phyloP scores from a whole-genome alignment of 2,113 vertebrate species.

The Tautogolabrus adspersus region DNA sequence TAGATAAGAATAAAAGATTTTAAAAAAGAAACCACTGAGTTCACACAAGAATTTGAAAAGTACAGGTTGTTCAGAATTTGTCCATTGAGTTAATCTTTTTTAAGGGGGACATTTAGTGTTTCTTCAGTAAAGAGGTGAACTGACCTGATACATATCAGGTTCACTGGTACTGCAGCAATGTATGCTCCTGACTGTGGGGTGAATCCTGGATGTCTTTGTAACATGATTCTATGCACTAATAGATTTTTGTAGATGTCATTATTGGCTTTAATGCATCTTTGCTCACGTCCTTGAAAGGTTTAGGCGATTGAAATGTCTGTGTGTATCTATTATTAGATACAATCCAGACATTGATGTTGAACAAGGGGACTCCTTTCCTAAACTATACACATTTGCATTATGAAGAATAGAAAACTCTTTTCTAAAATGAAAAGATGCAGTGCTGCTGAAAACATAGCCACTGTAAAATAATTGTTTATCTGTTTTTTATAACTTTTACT shows the following conservation, averaged over 20 bases:
- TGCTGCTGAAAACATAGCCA: not conserved
- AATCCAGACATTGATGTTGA: not conserved
- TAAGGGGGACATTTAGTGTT: too few relatives aligned
- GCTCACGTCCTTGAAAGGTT: not conserved
- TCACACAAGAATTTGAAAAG: not conserved
- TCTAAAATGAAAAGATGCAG: not conserved
- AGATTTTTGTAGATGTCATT: not conserved
- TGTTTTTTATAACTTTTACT: not conserved
- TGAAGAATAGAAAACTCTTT: not conserved
- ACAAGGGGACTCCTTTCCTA: not conserved
- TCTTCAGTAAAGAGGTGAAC: not conserved
- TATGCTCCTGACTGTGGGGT: not conserved
- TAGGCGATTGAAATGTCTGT: conserved; percentile 12
- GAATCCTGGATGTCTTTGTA: not conserved
- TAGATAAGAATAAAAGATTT: not conserved
- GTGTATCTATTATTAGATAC: not conserved
- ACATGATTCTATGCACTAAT: not conserved
- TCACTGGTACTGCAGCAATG: not conserved
- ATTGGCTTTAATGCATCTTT: conserved; percentile 6
- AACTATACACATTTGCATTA: not conserved
- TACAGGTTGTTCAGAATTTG: not conserved
- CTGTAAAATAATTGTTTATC: not conserved
- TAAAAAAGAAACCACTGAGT: not conserved
- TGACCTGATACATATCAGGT: not conserved
- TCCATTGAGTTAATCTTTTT: too few relatives aligned